These are phyloP conservation scores for Anthrax anthrax DNA, from an alignment of 2,888 invertebrate genomes.

Conservation along the genomic window DNA sequence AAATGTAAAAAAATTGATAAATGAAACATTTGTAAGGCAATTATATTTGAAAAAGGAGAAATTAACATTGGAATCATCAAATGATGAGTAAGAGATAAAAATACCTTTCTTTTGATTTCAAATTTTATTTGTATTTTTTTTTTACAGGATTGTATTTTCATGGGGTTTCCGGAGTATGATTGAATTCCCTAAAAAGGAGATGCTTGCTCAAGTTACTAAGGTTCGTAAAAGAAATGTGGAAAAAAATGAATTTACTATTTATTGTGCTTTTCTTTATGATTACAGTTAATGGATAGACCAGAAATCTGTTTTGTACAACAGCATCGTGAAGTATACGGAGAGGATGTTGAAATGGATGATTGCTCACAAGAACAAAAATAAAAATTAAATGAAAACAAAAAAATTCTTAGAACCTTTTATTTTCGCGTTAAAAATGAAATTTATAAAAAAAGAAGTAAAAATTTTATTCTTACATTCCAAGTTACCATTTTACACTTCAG, in stretches of 20 bases:
- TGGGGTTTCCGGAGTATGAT: constrained; percentile 19
- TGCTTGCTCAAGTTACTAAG: constrained; percentile 17
- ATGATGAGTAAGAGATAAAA: constrained; percentile 12
- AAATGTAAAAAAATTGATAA: constrained; percentile 19
- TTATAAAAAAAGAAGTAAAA: too few species aligned
- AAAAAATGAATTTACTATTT: too few species aligned
- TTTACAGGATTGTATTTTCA: constrained; percentile 16
- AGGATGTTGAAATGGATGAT: background rate
- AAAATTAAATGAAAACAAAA: too few species aligned
- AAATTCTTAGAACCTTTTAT: too few species aligned
- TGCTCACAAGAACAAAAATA: too few species aligned
- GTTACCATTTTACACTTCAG: too few species aligned
- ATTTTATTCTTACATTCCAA: too few species aligned
- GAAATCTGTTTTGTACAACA: constrained; percentile 16
- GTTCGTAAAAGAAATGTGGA: too few species aligned
- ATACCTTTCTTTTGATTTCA: background rate
- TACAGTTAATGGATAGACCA: constrained; percentile 17
- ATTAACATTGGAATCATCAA: constrained; percentile 14
- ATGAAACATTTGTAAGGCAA: constrained; percentile 21
- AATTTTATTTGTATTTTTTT: background rate
- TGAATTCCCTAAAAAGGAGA: constrained; percentile 18
- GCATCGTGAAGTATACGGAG: constrained; percentile 6
- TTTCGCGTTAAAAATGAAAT: too few species aligned
- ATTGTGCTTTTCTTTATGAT: too few species aligned
- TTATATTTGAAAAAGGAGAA: constrained; percentile 20